phyloP scores from a whole-genome alignment of 2,113 vertebrate genomes.

The Siniperca chuatsi region DNA sequence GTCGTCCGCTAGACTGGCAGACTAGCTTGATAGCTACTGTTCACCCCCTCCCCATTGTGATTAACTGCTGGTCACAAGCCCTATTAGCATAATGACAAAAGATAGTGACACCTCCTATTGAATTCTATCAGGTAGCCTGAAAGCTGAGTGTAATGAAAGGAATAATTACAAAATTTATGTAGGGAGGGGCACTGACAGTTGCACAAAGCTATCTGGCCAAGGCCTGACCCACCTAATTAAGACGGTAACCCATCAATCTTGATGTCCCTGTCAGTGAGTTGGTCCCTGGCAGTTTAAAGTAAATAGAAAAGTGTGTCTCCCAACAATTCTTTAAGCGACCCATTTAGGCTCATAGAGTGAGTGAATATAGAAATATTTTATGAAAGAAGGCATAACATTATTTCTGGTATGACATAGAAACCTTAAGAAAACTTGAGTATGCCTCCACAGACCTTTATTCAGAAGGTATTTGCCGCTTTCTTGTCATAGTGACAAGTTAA shows the following conservation, averaged over 20 bases:
- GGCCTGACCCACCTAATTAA: slow-evolving; percentile 73
- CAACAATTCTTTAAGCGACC: slow-evolving; percentile 2
- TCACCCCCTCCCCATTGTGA: slow-evolving; percentile 72
- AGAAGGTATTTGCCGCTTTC: background rate
- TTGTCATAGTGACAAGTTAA: slow-evolving; percentile 48
- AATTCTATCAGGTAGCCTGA: slow-evolving; percentile 81
- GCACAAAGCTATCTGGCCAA: slow-evolving; percentile 67
- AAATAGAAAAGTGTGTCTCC: slow-evolving; percentile 72
- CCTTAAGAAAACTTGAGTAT: slow-evolving; percentile 24
- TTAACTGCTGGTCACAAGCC: slow-evolving; percentile 78
- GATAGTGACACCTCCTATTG: slow-evolving; percentile 83
- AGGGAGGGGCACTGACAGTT: slow-evolving; percentile 79
- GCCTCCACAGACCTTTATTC: slow-evolving; percentile 1
- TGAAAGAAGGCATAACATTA: background rate
- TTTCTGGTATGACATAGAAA: background rate
- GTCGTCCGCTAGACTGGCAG: slow-evolving; percentile 73
- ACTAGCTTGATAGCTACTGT: slow-evolving; percentile 70
- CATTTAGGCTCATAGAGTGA: background rate
- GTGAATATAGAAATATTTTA: background rate
- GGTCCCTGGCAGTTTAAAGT: slow-evolving; percentile 40
- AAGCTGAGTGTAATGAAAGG: slow-evolving; percentile 82
- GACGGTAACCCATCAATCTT: slow-evolving; percentile 64
- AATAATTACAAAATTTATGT: slow-evolving; percentile 82
- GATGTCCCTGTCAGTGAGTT: slow-evolving; percentile 53
- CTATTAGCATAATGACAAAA: slow-evolving; percentile 87